phyloP scores from a whole-genome alignment of 2,888 invertebrate genomes.

The Chloroclysta siterata region DNA sequence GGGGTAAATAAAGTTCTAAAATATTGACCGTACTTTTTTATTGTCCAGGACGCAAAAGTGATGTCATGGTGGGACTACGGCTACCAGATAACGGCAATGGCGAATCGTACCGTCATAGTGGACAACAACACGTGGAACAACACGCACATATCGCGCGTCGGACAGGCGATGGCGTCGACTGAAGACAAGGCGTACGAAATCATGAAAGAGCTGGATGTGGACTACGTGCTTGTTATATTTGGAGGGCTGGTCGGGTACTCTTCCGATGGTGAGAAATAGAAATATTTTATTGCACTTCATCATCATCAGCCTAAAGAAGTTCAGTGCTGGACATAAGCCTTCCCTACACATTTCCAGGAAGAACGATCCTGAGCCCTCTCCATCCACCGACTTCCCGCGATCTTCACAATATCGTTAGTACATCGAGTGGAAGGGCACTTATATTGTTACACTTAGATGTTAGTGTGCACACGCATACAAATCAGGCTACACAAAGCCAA shows the following conservation, averaged over 20 bases:
- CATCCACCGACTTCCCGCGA: too few relatives aligned
- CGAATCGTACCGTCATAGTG: conserved; percentile 98
- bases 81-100: conserved; percentile 99
- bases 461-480: too few relatives aligned
- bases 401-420: too few relatives aligned
- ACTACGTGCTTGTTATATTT: conserved; percentile 99
- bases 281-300: too few relatives aligned
- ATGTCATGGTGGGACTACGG: conserved; percentile 99
- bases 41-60: conserved; percentile 93
- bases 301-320: too few relatives aligned
- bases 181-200: conserved; percentile 99
- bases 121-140: conserved; percentile 99
- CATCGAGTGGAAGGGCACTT: too few relatives aligned
- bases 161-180: conserved; percentile 98
- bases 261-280: conserved; percentile 93
- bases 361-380: too few relatives aligned
- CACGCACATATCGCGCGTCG: conserved; percentile 98
- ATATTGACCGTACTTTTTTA: not conserved
- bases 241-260: conserved; percentile 99
- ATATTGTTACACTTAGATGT: too few relatives aligned
- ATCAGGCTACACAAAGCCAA: too few relatives aligned
- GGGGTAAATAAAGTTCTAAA: too few relatives aligned
- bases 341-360: too few relatives aligned
- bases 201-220: conserved; percentile 98
- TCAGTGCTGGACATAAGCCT: too few relatives aligned